phyloP scores from a whole-genome alignment of 1,140 invertebrate species.

The Plectrocnemia conspersa region DNA sequence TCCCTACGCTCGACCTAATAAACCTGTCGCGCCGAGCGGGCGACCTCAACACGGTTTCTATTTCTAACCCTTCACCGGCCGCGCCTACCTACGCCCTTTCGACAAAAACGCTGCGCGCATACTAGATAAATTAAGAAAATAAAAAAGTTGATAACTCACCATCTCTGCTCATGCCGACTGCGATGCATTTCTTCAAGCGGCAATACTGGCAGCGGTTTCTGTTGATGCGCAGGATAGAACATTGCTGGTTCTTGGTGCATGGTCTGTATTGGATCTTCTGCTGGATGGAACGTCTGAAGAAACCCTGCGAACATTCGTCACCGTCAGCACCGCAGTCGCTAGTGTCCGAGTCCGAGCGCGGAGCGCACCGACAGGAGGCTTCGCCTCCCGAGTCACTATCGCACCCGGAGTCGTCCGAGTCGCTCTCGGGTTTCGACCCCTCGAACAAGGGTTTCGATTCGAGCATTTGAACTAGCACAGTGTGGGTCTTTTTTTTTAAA shows the following conservation, averaged over 20 bases:
- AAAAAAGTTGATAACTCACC: conserved; percentile 53
- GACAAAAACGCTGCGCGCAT: background rate
- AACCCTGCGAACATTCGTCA: conserved; percentile 71
- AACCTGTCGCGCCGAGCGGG: conserved; percentile 34
- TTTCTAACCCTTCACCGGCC: conserved; percentile 32
- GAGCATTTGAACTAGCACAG: conserved; percentile 53
- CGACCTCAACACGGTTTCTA: conserved; percentile 42
- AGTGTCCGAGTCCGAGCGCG: conserved; percentile 58
- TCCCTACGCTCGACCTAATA: conserved; percentile 16
- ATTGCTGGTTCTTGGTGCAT: conserved; percentile 97
- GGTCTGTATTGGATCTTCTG: conserved; percentile 97
- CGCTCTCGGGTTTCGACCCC: conserved; percentile 29
- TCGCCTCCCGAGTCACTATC: conserved; percentile 55
- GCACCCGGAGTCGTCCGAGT: conserved; percentile 54
- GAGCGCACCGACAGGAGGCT: conserved; percentile 40
- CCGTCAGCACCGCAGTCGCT: conserved; percentile 47
- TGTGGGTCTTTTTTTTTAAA: conserved; percentile 40
- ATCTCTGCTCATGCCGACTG: conserved; percentile 97
- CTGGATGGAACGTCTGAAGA: conserved; percentile 87
- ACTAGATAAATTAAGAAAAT: conserved; percentile 1
- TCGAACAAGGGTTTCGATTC: conserved; percentile 47
- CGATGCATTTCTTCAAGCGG: conserved; percentile 95
- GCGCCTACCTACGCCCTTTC: conserved; percentile 9
- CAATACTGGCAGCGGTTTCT: conserved; percentile 96
- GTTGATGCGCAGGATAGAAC: conserved; percentile 93